Evolutionary conservation across 2,888 invertebrate species (phyloP).

Genomic region (Gisinianus flammeolus): DNA sequence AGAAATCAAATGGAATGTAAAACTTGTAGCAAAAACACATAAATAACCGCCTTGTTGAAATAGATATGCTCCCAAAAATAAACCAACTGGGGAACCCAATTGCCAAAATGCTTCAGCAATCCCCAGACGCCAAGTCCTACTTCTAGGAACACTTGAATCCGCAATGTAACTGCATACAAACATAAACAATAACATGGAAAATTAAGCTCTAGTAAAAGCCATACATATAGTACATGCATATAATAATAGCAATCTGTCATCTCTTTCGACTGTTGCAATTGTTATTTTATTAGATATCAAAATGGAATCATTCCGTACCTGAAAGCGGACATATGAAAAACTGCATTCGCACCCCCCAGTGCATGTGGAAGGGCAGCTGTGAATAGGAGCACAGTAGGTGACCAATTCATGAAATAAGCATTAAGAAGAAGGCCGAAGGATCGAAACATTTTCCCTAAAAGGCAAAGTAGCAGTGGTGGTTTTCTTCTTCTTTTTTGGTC

Average conservation of each 20-base stretch:
- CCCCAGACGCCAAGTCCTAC: conserved; percentile 55
- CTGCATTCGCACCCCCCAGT: conserved; percentile 56
- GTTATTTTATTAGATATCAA: too few relatives aligned
- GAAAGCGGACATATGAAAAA: conserved; percentile 58
- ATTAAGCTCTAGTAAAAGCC: too few relatives aligned
- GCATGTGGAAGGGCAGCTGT: conserved; percentile 56
- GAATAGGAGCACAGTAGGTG: conserved; percentile 51
- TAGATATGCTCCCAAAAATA: conserved; percentile 54
- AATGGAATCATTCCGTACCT: too few relatives aligned
- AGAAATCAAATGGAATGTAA: conserved; percentile 50
- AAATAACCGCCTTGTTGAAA: conserved; percentile 56
- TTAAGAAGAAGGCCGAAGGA: conserved; percentile 55
- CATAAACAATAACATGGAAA: too few relatives aligned
- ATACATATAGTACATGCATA: too few relatives aligned
- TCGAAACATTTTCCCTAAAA: conserved; percentile 55
- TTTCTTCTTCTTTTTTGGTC: conserved; percentile 53
- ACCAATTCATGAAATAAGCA: conserved; percentile 56
- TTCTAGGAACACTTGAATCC: conserved; percentile 57
- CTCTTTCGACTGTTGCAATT: too few relatives aligned
- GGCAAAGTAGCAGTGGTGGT: conserved; percentile 54
- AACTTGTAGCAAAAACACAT: conserved; percentile 54
- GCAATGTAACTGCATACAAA: conserved; percentile 52
- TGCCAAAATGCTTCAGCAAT: conserved; percentile 58
- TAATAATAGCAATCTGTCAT: too few relatives aligned
- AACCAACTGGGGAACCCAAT: conserved; percentile 54